phyloP scores from a whole-genome alignment of 2,113 vertebrate genomes.

The Bubalus kerabau region DNA sequence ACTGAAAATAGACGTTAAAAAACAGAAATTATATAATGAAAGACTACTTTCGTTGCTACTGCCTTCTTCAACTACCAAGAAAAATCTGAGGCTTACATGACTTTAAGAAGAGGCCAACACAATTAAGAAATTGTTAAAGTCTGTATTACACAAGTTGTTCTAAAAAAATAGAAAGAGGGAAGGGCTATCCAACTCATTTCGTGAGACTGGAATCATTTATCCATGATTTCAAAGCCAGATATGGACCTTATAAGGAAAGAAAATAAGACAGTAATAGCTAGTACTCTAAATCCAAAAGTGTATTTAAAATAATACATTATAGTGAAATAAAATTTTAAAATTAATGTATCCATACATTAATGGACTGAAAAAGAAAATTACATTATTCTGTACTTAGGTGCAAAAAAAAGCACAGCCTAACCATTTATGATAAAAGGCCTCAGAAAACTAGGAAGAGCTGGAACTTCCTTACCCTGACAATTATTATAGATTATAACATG shows the following conservation, averaged over 20 bases:
- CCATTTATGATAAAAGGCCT: neutral
- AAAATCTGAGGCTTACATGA: neutral
- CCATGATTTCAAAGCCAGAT: conserved; percentile 21
- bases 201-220: neutral
- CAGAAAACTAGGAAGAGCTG: conserved; percentile 17
- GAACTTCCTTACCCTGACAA: neutral
- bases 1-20: neutral
- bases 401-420: neutral
- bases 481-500: neutral
- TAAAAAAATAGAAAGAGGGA: neutral
- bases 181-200: neutral
- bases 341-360: neutral
- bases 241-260: conserved; percentile 19
- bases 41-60: neutral
- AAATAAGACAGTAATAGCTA: neutral
- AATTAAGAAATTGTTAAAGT: neutral
- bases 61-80: neutral
- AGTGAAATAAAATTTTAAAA: neutral
- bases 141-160: neutral
- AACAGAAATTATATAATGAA: neutral
- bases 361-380: neutral
- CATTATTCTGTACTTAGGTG: neutral
- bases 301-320: conserved; percentile 6
- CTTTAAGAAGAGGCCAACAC: neutral
- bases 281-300: neutral